Conservation (phyloP, 2,113 vertebrate genomes). For the Origma solitaria region DNA sequence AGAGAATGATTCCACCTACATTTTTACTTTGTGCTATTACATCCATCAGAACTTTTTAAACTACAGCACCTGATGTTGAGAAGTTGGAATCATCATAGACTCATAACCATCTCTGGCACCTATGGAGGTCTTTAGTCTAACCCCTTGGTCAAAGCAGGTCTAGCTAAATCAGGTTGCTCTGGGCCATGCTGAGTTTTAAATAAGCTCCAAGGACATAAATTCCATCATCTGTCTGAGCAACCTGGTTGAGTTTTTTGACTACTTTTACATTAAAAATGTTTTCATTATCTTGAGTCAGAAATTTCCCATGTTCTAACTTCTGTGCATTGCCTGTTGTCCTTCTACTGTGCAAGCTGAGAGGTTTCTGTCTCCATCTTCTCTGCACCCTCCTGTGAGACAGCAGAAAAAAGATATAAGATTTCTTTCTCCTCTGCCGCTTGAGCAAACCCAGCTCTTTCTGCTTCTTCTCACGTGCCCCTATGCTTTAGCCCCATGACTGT, state of each 20-base stretch:
- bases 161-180: not conserved
- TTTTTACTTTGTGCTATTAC: not conserved
- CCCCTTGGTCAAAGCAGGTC: not conserved
- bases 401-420: not conserved
- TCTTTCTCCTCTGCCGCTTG: not conserved
- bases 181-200: not conserved
- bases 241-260: not conserved
- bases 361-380: not conserved
- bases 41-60: not conserved
- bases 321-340: not conserved
- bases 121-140: not conserved
- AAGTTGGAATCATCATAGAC: not conserved
- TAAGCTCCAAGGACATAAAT: not conserved
- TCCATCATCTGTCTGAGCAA: not conserved
- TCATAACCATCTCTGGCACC: not conserved
- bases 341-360: not conserved
- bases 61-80: not conserved
- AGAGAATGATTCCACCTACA: not conserved
- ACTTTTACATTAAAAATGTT: not conserved
- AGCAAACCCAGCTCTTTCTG: not conserved
- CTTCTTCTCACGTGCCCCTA: not conserved
- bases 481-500: not conserved
- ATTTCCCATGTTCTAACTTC: not conserved
- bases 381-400: not conserved
- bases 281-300: not conserved